These are phyloP conservation scores for Hippasteria phrygiana DNA, from an alignment of 53 echinoderm and acorn worm species.

Conservation along the genomic window DNA sequence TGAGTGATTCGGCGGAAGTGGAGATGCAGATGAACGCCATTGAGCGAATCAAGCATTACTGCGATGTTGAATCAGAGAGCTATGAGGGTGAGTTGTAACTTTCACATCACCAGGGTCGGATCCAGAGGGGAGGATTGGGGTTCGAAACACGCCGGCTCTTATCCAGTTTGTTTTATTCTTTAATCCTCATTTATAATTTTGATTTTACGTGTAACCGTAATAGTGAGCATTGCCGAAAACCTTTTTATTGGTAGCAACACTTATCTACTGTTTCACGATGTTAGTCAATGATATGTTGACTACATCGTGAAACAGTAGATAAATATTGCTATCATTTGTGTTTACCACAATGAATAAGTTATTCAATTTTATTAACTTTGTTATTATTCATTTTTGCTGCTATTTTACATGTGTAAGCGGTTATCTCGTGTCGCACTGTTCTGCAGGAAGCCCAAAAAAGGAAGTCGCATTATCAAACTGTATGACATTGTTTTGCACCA, in stretches of 20 bases:
- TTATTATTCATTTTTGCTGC: too few relatives aligned
- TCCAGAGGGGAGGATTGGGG: background rate
- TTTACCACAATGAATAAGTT: too few relatives aligned
- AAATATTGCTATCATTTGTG: too few relatives aligned
- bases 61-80: slow-evolving; percentile 61
- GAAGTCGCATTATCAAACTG: background rate
- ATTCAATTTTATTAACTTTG: too few relatives aligned
- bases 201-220: background rate
- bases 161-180: background rate
- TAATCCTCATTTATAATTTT: background rate
- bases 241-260: background rate
- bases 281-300: too few relatives aligned
- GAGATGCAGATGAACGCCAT: slow-evolving; percentile 84
- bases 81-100: slow-evolving; percentile 68
- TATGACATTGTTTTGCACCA: background rate
- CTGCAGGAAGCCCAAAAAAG: background rate
- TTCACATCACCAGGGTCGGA: too few relatives aligned
- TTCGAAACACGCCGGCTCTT: background rate
- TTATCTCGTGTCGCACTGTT: background rate
- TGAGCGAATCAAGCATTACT: slow-evolving; percentile 73
- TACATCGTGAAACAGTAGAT: too few relatives aligned
- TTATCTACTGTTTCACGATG: too few relatives aligned
- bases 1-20: slow-evolving; percentile 68
- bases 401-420: background rate
- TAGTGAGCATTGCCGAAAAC: background rate